phyloP scores from a whole-genome alignment of 2,888 invertebrate species.

The Synergus japonicus region DNA sequence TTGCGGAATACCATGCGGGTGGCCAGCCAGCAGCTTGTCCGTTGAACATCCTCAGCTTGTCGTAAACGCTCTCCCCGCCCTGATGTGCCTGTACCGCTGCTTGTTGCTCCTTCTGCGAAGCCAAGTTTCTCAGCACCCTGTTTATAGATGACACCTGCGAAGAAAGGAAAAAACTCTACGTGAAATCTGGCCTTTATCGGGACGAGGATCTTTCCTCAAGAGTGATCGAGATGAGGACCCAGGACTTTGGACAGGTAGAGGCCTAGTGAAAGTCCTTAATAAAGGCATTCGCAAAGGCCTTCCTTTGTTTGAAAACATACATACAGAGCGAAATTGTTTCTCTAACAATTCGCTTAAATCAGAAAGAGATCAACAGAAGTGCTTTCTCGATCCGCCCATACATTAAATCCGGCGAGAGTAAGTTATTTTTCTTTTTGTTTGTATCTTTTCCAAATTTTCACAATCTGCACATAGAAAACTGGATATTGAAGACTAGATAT shows the following conservation, averaged over 20 bases:
- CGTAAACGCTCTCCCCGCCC: conserved; percentile 92
- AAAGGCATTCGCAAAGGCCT: background rate
- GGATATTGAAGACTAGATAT: no score
- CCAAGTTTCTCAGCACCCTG: conserved; percentile 96
- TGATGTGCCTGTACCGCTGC: conserved; percentile 81
- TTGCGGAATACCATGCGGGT: conserved; percentile 93
- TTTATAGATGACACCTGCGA: conserved; percentile 98
- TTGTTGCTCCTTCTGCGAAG: conserved; percentile 97
- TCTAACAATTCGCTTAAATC: background rate
- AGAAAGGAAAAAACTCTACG: conserved; percentile 54
- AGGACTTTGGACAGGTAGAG: conserved; percentile 38
- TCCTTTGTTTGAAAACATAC: background rate
- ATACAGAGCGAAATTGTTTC: background rate
- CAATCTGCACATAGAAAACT: no score
- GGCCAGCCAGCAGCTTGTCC: conserved; percentile 89
- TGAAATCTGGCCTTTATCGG: conserved; percentile 15
- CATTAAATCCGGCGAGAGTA: no score
- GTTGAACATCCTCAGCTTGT: conserved; percentile 96
- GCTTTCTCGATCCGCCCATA: background rate
- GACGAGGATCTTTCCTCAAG: conserved; percentile 38
- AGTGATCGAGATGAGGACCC: conserved; percentile 40
- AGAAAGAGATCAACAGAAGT: background rate
- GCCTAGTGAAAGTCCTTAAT: background rate
- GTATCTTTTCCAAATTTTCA: no score
- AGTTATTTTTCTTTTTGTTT: no score